Evolutionary conservation across 1,140 invertebrate species (phyloP), one percentile per base, ranked within the genome.

Genomic region (Drosophila miranda): DNA sequence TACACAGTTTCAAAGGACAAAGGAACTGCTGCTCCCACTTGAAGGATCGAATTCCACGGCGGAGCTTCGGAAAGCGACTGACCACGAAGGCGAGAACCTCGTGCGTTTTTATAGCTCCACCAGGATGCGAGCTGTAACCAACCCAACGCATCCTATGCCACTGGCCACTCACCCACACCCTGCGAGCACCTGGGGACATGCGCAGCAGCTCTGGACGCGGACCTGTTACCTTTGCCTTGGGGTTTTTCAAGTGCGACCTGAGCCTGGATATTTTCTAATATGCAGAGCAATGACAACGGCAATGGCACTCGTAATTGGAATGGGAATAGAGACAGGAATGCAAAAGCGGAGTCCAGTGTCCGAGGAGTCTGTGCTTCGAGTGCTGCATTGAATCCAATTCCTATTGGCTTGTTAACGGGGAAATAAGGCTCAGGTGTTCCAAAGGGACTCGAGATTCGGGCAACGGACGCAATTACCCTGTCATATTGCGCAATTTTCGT

Each of bases 351-450:
- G 69, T 72, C 49, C 11, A 28, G 68, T 69, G 68, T 53, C 49
- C 56, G 41, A 42, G 41, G 41, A 51, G 51, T 72, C 57, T 11
- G 19, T 34, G 30, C 34, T 46, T 38, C 51, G 51, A 43, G 57
- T 34, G 50, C 23, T 49, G 71, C 58, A 54, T 16, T 42, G 23
- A 67, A 46, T 44, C 55, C 51, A 28, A 14, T 50, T 57, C 41
- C 26, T 38, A 38, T 38, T 38, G 34, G 41, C 60, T 14, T 34
- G 9, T 30, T 49, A 49, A 38, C 30, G 30, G 26, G 45, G 41
- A 73, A 84, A 84, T 84, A 86, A 70, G 73, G 57, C 76, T 84
- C 81, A 84, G 80, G 81, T 84, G 80, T 68, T 56, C 72, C 42
- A 60, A 77, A 80, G 67, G 56, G 30, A 68, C 49, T 74, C 48